Conservation (phyloP, 2,888 invertebrate genomes). For the Julus scanicus region DNA sequence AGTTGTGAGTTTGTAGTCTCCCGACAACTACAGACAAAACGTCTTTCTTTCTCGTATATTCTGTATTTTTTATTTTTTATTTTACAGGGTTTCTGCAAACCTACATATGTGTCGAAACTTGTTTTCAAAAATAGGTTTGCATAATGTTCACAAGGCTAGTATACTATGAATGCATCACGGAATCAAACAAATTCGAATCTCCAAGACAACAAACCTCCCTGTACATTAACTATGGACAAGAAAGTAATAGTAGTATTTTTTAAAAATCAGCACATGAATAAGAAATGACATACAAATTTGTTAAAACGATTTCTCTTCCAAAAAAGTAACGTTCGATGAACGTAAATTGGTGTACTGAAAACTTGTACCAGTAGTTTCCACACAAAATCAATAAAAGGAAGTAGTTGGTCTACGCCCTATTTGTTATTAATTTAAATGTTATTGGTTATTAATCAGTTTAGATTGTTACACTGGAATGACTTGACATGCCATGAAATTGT, state of each 20-base stretch:
- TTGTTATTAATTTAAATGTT: not conserved
- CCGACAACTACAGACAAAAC: too few species aligned
- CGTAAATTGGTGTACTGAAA: not conserved
- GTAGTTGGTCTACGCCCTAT: not conserved
- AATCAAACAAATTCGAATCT: not conserved
- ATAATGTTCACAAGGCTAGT: too few species aligned
- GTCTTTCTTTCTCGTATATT: too few species aligned
- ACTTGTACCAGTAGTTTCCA: not conserved
- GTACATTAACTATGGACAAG: not conserved
- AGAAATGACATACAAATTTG: not conserved
- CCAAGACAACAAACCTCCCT: not conserved
- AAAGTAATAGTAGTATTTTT: not conserved
- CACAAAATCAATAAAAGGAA: not conserved
- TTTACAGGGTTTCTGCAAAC: too few species aligned
- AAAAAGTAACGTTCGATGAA: not conserved
- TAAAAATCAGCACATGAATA: not conserved
- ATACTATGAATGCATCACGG: too few species aligned
- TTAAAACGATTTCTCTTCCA: not conserved
- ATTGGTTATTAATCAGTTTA: slow-evolving; percentile 11
- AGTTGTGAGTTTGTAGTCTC: too few species aligned
- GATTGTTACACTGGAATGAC: not conserved
- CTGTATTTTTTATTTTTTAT: too few species aligned
- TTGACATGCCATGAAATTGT: not conserved
- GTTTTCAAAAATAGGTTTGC: too few species aligned
- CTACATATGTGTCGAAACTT: too few species aligned